These are phyloP conservation scores for Aphaenogaster rudis DNA, from an alignment of 1,140 invertebrate species.

Conservation along the genomic window DNA sequence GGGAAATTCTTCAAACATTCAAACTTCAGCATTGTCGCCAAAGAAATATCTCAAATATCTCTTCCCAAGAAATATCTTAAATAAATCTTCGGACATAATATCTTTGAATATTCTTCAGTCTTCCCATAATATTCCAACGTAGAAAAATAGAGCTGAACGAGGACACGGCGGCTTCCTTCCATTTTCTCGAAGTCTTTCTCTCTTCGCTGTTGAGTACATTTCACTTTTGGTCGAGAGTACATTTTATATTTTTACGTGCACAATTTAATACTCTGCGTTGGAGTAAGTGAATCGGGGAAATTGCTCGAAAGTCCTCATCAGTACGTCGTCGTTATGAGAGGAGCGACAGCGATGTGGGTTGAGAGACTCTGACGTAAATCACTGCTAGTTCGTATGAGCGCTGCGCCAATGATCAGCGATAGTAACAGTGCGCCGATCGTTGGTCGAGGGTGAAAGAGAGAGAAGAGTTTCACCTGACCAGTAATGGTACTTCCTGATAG, in stretches of 20 bases:
- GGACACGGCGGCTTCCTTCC: neutral
- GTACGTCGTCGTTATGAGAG: neutral
- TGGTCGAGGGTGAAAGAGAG: conserved; percentile 18
- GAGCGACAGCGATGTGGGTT: conserved; percentile 25
- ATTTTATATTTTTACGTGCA: neutral
- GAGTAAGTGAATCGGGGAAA: conserved; percentile 23
- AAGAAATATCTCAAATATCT: neutral
- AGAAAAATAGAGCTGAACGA: neutral
- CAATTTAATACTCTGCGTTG: neutral
- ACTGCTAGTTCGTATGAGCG: conserved; percentile 33
- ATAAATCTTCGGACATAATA: neutral
- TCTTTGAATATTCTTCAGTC: neutral
- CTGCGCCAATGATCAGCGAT: conserved; percentile 34
- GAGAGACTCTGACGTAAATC: conserved; percentile 57
- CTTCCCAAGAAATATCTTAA: neutral
- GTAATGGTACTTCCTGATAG: conserved; percentile 67
- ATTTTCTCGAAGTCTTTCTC: neutral
- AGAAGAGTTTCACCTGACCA: conserved; percentile 65
- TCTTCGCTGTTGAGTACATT: neutral
- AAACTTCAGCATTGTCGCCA: neutral
- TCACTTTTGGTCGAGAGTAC: neutral
- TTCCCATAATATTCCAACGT: neutral
- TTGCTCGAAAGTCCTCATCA: conserved; percentile 42
- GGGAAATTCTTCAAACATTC: neutral
- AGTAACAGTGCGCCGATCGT: conserved; percentile 51